Evolutionary conservation across 2,797 vertebrate species (phyloP), one percentile per base, ranked within the genome.

Genomic region (Hemibagrus guttatus): DNA sequence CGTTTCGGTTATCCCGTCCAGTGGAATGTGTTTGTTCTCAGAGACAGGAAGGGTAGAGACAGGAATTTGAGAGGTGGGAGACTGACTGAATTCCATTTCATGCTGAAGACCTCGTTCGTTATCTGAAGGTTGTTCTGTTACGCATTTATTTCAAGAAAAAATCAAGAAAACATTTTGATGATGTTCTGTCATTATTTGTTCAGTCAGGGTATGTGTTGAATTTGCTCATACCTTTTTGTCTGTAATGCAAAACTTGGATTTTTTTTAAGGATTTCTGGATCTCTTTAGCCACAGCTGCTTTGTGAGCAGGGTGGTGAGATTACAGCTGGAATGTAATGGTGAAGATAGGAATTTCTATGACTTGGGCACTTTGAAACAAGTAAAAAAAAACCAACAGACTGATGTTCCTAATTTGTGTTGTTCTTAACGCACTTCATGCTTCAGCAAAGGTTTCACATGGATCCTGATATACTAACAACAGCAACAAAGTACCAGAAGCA

Each of bases 21-120:
- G 75, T 49, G 85, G 90, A 89, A 89, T 91, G 85, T 90, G 84
- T 87, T 88, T 89, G 82, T 87, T 87, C 87, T 58, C 61, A 49
- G 83, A 88, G 79, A 58, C 88, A 86, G 83, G 79, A 89, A 85
- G 85, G 84, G 84, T 85, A 83, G 81, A 83, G 72, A 66, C 58
- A 81, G 66, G 86, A 84, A 87, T 87, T 83, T 87, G 75, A 80
- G 84, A 85, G 21, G n/a, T 49, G 21, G 52, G 39, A 46, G 63
- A 46, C 39, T 66, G 71, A 87, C 85, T 83, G 72, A 85, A 75
- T 85, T 58, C 19, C 1, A 17, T 54, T 82, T 71, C 78, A 72
- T 85, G 64, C 52, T 28, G 13, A 4, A 72, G 28, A 56, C 19
- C 75, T 81, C 5, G 6, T 26, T 82, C 58, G 26, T 28, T 54